Conservation (phyloP, 2,797 vertebrate genomes). For the Sebastes nivosus region DNA sequence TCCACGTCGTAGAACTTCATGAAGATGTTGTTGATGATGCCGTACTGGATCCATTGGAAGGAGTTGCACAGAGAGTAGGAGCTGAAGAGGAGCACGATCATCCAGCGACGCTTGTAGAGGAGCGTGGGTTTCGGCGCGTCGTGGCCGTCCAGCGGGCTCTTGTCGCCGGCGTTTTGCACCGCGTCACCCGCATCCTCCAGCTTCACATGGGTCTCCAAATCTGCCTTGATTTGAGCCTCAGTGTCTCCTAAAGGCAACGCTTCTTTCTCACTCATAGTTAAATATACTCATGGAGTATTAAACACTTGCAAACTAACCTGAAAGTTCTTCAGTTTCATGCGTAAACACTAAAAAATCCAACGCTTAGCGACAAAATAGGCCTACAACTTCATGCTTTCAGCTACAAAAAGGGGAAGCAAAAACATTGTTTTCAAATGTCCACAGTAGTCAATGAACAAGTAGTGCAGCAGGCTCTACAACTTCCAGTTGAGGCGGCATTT, state of each 20-base stretch:
- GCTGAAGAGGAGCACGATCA: conserved; percentile 91
- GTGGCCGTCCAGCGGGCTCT: background rate
- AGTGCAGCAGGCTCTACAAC: background rate
- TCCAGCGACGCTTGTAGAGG: conserved; percentile 87
- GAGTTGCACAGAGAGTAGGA: conserved; percentile 93
- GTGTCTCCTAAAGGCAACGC: background rate
- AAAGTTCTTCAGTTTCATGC: background rate
- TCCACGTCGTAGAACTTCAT: conserved; percentile 88
- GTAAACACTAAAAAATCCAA: background rate
- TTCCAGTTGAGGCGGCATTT: conserved; percentile 19
- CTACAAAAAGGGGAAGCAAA: background rate
- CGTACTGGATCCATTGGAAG: conserved; percentile 98
- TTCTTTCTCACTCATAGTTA: conserved; percentile 62
- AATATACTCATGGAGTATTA: conserved; percentile 18
- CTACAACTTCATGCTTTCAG: background rate
- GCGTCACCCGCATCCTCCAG: conserved; percentile 1
- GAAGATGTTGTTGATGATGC: conserved; percentile 94
- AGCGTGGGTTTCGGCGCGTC: conserved; percentile 33
- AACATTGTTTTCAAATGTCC: background rate
- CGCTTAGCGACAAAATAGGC: background rate
- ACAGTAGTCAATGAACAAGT: background rate
- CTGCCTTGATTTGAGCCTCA: background rate
- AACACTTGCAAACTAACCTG: background rate
- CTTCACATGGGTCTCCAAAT: conserved; percentile 30
- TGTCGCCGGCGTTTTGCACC: background rate